Evolutionary conservation across 1,140 invertebrate genomes (phyloP), one percentile per base, ranked within the genome.

Genomic region (Pectinophora gossypiella): DNA sequence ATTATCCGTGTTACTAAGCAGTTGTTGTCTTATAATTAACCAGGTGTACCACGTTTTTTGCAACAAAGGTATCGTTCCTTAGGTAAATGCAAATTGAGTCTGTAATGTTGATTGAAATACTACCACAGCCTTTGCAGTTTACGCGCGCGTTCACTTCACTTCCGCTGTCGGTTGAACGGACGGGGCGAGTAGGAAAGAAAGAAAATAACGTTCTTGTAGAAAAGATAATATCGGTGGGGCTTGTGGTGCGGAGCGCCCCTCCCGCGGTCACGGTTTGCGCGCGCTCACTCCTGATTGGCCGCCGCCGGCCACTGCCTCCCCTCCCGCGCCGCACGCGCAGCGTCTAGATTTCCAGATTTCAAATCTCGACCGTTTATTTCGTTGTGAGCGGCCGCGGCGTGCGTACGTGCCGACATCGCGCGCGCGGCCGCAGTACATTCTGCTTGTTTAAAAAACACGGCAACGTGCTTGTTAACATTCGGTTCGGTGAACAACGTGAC

Each of bases 301-400:
- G 56, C n/a, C 32, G 35, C 48, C 48, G 22, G 19, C 42, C 19
- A 23, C 44, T 19, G 23, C 53, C 57, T 52, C 63, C 59, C 56
- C 73, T 57, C 68, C 68, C 32, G 53, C 44, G 61, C 42, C 60
- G 71, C 74, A 69, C 72, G 74, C 81, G 76, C 83, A 79, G 80
- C 80, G 79, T 83, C 79, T 78, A 80, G 63, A 67, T 74, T 74
- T 64, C 62, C 74, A 82, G 79, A 86, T 86, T 86, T 86, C 66
- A 86, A 86, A 86, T 86, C 83, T 85, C 81, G 79, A 85, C 83
- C 83, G 81, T 86, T 86, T 85, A 86, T 86, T 86, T 85, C 79
- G 65, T 73, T 58, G 64, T 68, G 83, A 76, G 72, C 72, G 64
- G 58, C 48, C 69, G 68, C 46, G 68, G 69, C 61, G 77, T 56